These are phyloP conservation scores for Amphiprion percula DNA, from an alignment of 2,113 vertebrate species.

Conservation along the genomic window DNA sequence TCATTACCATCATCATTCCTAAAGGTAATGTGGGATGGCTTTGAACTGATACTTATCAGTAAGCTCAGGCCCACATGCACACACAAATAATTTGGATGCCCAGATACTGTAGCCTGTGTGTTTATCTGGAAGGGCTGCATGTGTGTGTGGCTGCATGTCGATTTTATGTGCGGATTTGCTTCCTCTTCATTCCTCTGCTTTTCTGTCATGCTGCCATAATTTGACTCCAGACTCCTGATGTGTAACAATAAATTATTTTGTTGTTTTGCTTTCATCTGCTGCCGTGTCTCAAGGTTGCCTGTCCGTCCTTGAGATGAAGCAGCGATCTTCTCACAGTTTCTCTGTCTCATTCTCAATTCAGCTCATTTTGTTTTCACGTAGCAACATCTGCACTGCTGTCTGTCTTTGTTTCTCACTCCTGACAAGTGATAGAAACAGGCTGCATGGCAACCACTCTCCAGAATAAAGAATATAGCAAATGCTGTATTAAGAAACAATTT, in stretches of 20 bases:
- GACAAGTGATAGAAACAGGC: background rate
- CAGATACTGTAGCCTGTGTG: slow-evolving; percentile 21
- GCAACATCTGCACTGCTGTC: background rate
- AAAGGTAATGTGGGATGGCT: slow-evolving; percentile 60
- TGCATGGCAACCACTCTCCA: background rate
- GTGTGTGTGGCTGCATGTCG: background rate
- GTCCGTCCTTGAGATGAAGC: slow-evolving; percentile 31
- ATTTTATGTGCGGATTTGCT: slow-evolving; percentile 10
- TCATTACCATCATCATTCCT: slow-evolving; percentile 63
- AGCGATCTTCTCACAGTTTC: background rate
- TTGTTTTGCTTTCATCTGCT: background rate
- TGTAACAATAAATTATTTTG: background rate
- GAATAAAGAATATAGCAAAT: background rate
- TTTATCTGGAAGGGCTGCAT: slow-evolving; percentile 20
- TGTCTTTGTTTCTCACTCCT: background rate
- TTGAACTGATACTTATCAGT: slow-evolving; percentile 61
- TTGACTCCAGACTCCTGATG: background rate
- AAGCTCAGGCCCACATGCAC: slow-evolving; percentile 31
- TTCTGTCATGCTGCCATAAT: slow-evolving; percentile 7
- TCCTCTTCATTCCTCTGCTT: background rate
- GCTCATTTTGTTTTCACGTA: slow-evolving; percentile 2
- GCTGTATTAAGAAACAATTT: background rate
- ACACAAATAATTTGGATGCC: slow-evolving; percentile 40
- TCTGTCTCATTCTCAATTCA: background rate
- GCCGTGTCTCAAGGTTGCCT: slow-evolving; percentile 26